Evolutionary conservation across 2,888 invertebrate species (phyloP), one percentile per base, ranked within the genome.

Genomic region (Archaeoteleia sp.): DNA sequence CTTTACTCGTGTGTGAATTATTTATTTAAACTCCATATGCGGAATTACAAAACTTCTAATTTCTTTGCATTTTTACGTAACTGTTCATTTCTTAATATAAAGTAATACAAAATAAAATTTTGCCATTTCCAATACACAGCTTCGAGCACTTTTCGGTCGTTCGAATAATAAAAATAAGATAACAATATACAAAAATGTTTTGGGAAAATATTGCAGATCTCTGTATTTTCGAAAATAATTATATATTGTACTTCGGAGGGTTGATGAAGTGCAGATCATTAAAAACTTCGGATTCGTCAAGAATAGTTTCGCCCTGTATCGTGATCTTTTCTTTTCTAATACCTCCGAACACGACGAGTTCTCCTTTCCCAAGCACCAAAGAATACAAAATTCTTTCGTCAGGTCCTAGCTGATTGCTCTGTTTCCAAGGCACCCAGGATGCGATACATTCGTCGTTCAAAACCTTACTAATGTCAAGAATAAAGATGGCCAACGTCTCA

Each of bases 341-440:
- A 58, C 97, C 98, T n/a, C 97, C 97, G 87, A 98, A 97, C 89
- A 98, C 92, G 49, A 98, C 92, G 17, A 98, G 86, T 87, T 98
- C 97, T 7, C 95, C 95, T 81, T 95, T 93, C 8, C 96, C 97
- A 70, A 92, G 90, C 2, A 96, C 92, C 75, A 97, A 88, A 23
- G 95, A 93, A 82, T 97, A 97, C 78, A 97, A 89, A 72, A 97
- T 93, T 42, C 95, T 90, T 81, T 97, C 95, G 81, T 96, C 95
- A 0, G 97, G 96, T 17, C 91, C 91, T 58, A 86, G 87, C 73
- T 90, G 88, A 77, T 91, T 89, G 10, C 89, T 90, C 67, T 90
- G 88, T 75, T 92, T 91, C 71, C 90, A 88, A 65, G 91, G 90
- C 67, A 92, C 85, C 93, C 93, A 93, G 17, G 89, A 87, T 35